Conservation (phyloP, 30 jellyfish, hydroid and myxozoan genomes). For the Hydractinia echinata region DNA sequence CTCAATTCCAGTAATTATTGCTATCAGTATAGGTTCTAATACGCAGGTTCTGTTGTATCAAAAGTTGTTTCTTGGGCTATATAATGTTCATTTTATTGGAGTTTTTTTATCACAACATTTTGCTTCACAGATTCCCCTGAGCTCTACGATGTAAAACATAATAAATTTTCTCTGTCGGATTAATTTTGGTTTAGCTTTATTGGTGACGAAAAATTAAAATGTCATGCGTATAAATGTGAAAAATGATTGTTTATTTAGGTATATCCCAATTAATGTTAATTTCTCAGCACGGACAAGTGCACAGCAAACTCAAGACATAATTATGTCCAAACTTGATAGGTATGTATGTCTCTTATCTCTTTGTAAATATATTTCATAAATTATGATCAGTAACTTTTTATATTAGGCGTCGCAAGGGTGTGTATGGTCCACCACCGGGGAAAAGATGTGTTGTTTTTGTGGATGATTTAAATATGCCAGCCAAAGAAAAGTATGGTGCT, state of each 20-base stretch:
- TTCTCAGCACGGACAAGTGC: constrained; percentile 99
- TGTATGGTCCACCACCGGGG: constrained; percentile 99
- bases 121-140: no score
- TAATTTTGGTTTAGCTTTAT: no score
- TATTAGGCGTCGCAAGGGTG: constrained; percentile 93
- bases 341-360: neutral
- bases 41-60: no score
- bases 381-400: neutral
- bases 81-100: no score
- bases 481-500: constrained; percentile 98
- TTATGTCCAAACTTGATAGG: constrained; percentile 96
- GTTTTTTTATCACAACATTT: no score
- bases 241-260: constrained; percentile 35
- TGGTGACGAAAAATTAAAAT: no score
- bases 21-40: no score
- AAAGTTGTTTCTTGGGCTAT: no score
- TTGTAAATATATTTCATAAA: neutral
- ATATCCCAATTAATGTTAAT: constrained; percentile 82
- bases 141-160: no score
- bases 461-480: constrained; percentile 97
- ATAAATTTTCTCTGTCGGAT: no score
- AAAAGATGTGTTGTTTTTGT: constrained; percentile 90
- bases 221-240: no score
- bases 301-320: constrained; percentile 94
- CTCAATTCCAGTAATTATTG: no score